These are phyloP conservation scores for Pelmatolapia mariae DNA, from an alignment of 2,113 vertebrate species.

Conservation along the genomic window DNA sequence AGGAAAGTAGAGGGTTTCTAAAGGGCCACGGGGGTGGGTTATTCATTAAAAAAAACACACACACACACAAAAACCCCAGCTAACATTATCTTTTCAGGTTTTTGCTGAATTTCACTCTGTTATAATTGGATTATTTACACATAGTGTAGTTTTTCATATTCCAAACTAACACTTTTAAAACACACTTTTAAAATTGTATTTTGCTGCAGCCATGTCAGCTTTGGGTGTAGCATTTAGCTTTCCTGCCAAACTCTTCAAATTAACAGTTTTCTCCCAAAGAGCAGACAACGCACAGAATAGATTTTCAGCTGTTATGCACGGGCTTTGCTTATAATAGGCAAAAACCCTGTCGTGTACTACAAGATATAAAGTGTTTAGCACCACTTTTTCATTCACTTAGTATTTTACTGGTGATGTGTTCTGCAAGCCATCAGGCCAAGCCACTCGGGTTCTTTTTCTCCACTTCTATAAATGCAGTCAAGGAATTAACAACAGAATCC, in stretches of 20 bases:
- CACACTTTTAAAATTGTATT: background rate
- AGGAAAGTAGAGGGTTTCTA: too few species aligned
- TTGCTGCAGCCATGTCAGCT: background rate
- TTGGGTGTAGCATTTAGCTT: background rate
- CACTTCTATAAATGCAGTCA: background rate
- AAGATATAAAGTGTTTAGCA: background rate
- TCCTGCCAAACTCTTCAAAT: background rate
- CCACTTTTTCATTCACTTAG: background rate
- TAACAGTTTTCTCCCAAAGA: background rate
- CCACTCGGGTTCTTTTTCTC: background rate
- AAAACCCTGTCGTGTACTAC: background rate
- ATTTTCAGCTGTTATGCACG: background rate
- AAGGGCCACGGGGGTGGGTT: too few species aligned
- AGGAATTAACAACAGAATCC: background rate
- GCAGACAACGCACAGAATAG: background rate
- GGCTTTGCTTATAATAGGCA: background rate
- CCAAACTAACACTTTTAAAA: too few species aligned
- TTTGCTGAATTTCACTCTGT: too few species aligned
- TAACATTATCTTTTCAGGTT: too few species aligned
- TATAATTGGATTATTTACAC: too few species aligned
- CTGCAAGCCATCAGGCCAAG: background rate
- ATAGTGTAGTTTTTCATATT: too few species aligned
- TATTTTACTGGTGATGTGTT: background rate
- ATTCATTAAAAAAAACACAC: too few species aligned
- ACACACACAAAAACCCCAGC: too few species aligned